Evolutionary conservation across 2,888 invertebrate genomes (phyloP).

Genomic region (Drosophila nr. fundita): DNA sequence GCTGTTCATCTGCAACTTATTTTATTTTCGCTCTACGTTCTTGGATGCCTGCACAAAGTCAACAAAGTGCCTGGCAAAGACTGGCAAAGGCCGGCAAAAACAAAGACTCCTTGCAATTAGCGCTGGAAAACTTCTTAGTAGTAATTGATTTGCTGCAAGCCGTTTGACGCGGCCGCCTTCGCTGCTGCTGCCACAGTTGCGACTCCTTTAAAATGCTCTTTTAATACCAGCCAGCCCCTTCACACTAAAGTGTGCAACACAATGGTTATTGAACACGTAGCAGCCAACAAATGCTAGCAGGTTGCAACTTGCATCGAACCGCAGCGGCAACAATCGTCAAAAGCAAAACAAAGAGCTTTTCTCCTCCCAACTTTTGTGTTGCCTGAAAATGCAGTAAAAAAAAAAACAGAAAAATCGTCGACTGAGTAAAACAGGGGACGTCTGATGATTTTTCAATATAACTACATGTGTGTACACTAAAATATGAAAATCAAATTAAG

Average conservation of each 20-base stretch:
- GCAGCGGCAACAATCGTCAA: slow-evolving; percentile 59
- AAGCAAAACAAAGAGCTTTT: slow-evolving; percentile 73
- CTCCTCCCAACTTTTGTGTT: slow-evolving; percentile 31
- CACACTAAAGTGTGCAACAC: slow-evolving; percentile 73
- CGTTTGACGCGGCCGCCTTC: slow-evolving; percentile 61
- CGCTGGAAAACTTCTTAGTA: slow-evolving; percentile 69
- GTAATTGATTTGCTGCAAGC: slow-evolving; percentile 76
- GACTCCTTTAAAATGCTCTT: slow-evolving; percentile 55
- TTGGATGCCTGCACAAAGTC: slow-evolving; percentile 69
- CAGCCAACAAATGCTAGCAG: slow-evolving; percentile 41
- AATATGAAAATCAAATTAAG: neutral
- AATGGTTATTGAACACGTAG: slow-evolving; percentile 75
- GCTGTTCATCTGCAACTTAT: slow-evolving; percentile 65
- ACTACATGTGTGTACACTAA: neutral
- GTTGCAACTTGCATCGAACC: slow-evolving; percentile 26
- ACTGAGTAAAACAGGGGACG: slow-evolving; percentile 20
- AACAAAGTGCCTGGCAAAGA: slow-evolving; percentile 56
- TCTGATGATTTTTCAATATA: neutral
- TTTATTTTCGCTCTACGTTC: slow-evolving; percentile 64
- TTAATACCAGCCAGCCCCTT: slow-evolving; percentile 54
- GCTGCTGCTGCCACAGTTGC: slow-evolving; percentile 12
- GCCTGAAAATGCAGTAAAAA: slow-evolving; percentile 52
- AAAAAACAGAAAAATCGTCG: slow-evolving; percentile 12
- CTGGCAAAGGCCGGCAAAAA: slow-evolving; percentile 41
- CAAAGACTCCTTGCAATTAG: slow-evolving; percentile 68